phyloP scores from a whole-genome alignment of 2,888 invertebrate genomes.

The Trichacis sp. region DNA sequence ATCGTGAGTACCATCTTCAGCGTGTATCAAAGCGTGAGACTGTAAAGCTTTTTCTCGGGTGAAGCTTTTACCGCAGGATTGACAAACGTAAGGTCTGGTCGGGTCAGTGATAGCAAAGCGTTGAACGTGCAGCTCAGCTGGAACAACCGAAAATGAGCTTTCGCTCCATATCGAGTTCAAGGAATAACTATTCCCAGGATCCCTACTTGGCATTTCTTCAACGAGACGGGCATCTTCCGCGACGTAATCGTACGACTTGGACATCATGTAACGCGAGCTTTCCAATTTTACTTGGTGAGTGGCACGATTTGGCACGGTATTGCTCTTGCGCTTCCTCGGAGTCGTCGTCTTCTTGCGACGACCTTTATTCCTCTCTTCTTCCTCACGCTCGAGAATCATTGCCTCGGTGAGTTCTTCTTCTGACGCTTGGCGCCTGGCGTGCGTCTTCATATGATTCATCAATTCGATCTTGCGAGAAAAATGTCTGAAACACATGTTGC shows the following conservation, averaged over 20 bases:
- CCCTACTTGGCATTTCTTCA: slow-evolving; percentile 68
- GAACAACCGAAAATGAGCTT: slow-evolving; percentile 47
- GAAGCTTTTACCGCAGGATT: slow-evolving; percentile 81
- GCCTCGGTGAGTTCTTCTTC: slow-evolving; percentile 72
- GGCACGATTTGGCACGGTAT: slow-evolving; percentile 49
- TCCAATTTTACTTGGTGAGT: slow-evolving; percentile 48
- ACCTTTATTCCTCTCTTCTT: slow-evolving; percentile 61
- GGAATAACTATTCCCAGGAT: slow-evolving; percentile 60
- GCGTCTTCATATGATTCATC: slow-evolving; percentile 85
- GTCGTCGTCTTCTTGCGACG: slow-evolving; percentile 66
- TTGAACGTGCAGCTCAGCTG: slow-evolving; percentile 48
- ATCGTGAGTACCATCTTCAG: slow-evolving; percentile 83
- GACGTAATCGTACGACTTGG: slow-evolving; percentile 68
- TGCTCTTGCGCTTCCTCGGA: slow-evolving; percentile 65
- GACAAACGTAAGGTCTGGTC: slow-evolving; percentile 84
- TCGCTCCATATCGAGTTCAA: slow-evolving; percentile 70
- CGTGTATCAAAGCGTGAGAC: slow-evolving; percentile 83
- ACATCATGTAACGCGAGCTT: slow-evolving; percentile 46
- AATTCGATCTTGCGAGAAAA: slow-evolving; percentile 85
- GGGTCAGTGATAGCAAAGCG: slow-evolving; percentile 77
- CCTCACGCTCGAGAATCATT: slow-evolving; percentile 60
- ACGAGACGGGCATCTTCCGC: slow-evolving; percentile 70
- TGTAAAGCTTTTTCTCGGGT: slow-evolving; percentile 85
- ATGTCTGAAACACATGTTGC: slow-evolving; percentile 84
- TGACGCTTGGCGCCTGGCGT: slow-evolving; percentile 75